These are phyloP conservation scores for Argopecten irradians DNA, from an alignment of 1,140 invertebrate species.

Conservation along the genomic window DNA sequence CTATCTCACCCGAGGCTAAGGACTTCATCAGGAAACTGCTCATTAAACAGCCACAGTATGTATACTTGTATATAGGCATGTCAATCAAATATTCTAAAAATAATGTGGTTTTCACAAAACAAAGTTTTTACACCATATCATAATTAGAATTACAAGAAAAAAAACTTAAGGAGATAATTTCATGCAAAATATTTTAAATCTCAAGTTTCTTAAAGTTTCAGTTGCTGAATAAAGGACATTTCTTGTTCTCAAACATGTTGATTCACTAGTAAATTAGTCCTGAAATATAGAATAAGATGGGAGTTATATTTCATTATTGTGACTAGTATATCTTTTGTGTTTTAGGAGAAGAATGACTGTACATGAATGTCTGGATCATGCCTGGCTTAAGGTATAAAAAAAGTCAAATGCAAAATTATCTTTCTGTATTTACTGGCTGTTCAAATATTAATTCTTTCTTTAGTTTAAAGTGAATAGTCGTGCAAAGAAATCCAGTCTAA, in stretches of 20 bases:
- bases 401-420: no score
- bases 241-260: no score
- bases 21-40: conserved; percentile 97
- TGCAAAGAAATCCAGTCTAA: no score
- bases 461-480: no score
- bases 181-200: neutral
- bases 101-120: neutral
- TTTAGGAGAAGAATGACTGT: conserved; percentile 96
- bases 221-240: no score
- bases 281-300: no score
- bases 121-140: neutral
- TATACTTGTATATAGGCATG: conserved; percentile 53
- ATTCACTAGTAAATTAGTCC: no score
- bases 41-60: conserved; percentile 95
- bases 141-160: neutral
- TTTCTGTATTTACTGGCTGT: no score
- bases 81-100: neutral
- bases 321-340: conserved; percentile 49
- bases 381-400: conserved; percentile 90
- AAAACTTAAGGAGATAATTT: neutral
- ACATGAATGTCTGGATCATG: conserved; percentile 96
- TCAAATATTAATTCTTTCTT: no score
- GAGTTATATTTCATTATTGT: neutral
- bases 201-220: no score
- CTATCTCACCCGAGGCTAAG: conserved; percentile 97